Conservation (phyloP, 2,888 invertebrate species). For the Alsophila aescularia region DNA sequence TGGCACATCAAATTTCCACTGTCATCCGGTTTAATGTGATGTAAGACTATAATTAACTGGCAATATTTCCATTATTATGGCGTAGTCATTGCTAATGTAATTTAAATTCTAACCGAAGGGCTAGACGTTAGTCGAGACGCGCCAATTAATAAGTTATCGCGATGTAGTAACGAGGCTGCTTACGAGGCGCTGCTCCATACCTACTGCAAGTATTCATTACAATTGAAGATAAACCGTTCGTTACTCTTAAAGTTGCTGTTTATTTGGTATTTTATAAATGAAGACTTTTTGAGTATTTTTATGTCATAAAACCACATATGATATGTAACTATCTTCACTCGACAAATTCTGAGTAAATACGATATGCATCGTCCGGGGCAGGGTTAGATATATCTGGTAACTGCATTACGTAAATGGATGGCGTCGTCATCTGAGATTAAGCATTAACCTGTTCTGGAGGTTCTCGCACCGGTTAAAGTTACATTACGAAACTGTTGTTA, state of each 20-base stretch:
- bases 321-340: conserved; percentile 6
- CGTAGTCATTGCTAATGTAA: conserved; percentile 2
- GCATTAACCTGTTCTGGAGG: conserved; percentile 1
- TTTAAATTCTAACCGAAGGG: background rate
- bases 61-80: background rate
- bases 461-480: background rate
- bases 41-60: conserved; percentile 14
- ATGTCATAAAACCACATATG: background rate
- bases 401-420: conserved; percentile 5
- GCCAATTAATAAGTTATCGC: background rate
- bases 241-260: background rate
- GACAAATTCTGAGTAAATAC: conserved; percentile 9
- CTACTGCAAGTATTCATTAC: conserved; percentile 1
- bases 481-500: background rate
- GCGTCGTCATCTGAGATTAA: conserved; percentile 1
- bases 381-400: too few relatives aligned
- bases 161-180: conserved; percentile 10
- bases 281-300: background rate
- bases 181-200: background rate
- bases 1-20: conserved; percentile 15
- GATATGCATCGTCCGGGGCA: conserved; percentile 1
- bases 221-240: background rate
- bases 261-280: background rate
- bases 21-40: conserved; percentile 21
- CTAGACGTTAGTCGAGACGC: conserved; percentile 2